Base-by-base conservation (phyloP, 2,888 invertebrate species). In the Hyppa rectilinea region DNA sequence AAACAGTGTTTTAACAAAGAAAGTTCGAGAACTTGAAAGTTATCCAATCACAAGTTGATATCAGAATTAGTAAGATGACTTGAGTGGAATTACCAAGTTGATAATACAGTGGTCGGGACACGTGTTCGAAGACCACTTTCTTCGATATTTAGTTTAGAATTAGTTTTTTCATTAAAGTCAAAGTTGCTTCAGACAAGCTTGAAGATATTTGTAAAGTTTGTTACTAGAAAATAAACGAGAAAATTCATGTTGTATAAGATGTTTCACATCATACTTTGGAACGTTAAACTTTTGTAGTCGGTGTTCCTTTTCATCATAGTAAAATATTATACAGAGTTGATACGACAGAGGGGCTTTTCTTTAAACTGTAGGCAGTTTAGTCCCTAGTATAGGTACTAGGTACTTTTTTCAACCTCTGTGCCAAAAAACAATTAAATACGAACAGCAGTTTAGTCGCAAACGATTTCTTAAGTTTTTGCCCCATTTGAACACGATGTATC, bases 41-140 rank as follows among this genome's bases (percentile, higher is more conserved):
- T 85, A 77, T 75, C 82, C 83, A 87, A 87, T 87, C 84, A 85
- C 58, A 87, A 88, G 81, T 86, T 86, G 66, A 79, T 80, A 85
- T 81, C 85, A 85, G 86, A 85, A 87, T 87, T 78, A 87, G 74
- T 58, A 55, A 70, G 69, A 75, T 79, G 81, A 71, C 70, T 81
- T 80, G 73, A 83, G 74, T 80, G 81, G 83, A 84, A 84, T 85
- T 82, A 87, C 80, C 71, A 85, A 76, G 78, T 84, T 87, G 78
- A 82, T 81, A 84, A 86, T 79, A 74, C 60, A 72, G 71, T 71
- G 69, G 83, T 56, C 9, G 65, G 50, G 74, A 83, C 85, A 84
- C 79, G 83, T 85, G 82, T 75, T 76, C 70, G 45, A 50, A 60
- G 66, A 81, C 80, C 84, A 65, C 74, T 60, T 49, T 83, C 76